Conservation (phyloP, 1,140 invertebrate genomes). For the Psix sp. region DNA sequence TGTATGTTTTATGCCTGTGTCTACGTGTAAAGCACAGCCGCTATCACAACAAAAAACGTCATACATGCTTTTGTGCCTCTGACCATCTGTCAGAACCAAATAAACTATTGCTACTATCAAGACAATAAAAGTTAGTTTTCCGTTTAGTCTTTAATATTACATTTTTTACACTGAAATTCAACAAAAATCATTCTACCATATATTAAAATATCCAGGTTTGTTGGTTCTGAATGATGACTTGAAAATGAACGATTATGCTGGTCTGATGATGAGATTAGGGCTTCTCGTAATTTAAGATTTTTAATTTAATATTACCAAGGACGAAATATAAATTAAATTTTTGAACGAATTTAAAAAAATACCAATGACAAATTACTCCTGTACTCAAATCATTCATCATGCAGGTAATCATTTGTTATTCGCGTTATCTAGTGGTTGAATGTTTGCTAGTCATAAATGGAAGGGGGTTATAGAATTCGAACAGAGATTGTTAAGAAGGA, state of each 20-base stretch:
- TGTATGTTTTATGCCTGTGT: not conserved
- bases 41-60: conserved; percentile 35
- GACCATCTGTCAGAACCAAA: conserved; percentile 34
- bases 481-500: conserved; percentile 18
- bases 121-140: no score
- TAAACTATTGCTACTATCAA: no score
- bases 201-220: no score
- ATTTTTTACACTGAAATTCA: no score
- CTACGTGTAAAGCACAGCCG: conserved; percentile 9
- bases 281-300: no score
- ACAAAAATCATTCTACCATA: no score
- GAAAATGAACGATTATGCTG: no score
- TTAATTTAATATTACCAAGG: no score
- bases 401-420: conserved; percentile 27
- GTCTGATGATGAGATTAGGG: no score
- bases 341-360: not conserved
- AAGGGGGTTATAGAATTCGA: conserved; percentile 38
- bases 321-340: not conserved
- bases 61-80: conserved; percentile 33
- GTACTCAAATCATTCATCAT: conserved; percentile 24
- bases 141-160: no score
- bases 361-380: not conserved
- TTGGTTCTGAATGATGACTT: no score
- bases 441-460: conserved; percentile 41
- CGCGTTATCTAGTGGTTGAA: conserved; percentile 16